Base-by-base conservation (phyloP, 1,140 invertebrate genomes). In the Atta texana region DNA sequence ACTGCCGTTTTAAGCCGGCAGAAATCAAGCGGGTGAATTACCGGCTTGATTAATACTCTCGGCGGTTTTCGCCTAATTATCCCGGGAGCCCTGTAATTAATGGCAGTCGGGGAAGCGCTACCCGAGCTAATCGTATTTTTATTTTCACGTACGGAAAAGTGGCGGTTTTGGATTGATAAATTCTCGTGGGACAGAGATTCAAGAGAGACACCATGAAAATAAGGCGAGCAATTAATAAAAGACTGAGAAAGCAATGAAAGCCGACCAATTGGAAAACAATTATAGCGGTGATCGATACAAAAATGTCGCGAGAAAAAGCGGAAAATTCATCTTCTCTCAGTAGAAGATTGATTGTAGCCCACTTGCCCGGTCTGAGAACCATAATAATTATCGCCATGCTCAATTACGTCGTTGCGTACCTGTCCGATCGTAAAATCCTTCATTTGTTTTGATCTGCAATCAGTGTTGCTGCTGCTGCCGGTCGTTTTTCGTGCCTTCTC, bases 11-110 rank as follows among this genome's bases (percentile, higher is more conserved):
- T 90, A 88, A 89, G 91, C 86, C 81, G 80, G 81, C 68, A 66
- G 63, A 81, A 81, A 81, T 81, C 78, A 81, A 81, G 64, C 66
- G 78, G 64, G 14, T 86, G 59, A 87, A 81, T 63, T 86, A 90
- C 53, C 59, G 75, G 44, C 57, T 68, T 74, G 88, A 71, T 71
- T 89, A 88, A 91, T 86, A 84, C 85, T 66, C 66, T 66, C 68
- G 44, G 90, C 66, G 90, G 87, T 92, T 90, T 92, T 92, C 87
- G 87, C 77, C 92, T 93, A 91, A 93, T 93, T 93, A 93, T 92
- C 86, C 53, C 24, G 64, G 76, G 39, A 55, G 39, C 53, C 61
- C 53, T 57, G 28, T 88, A 84, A 89, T 90, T 89, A 88, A 88
- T 91, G 80, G 77, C 49, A 39, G 66, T 59, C 10, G 64, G 21